Evolutionary conservation across 92 coral and sea anemone species (phyloP).

Genomic region (Desmophyllum pertusum): DNA sequence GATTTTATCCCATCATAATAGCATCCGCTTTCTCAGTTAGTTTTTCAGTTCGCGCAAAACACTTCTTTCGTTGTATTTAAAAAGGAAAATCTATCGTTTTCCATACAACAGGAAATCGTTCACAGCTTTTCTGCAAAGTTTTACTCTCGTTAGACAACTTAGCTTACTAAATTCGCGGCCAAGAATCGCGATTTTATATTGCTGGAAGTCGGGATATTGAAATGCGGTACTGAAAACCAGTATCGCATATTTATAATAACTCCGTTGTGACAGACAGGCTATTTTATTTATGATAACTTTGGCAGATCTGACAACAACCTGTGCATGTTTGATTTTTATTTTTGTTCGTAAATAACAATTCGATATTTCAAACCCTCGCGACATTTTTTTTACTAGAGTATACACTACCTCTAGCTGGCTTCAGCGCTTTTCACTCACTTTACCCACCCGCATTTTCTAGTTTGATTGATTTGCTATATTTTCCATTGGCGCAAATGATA

Average conservation of each 20-base stretch:
- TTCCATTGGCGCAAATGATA: not conserved
- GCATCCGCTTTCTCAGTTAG: constrained; percentile 4
- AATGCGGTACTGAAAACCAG: too few species aligned
- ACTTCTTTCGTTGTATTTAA: constrained; percentile 5
- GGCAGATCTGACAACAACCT: not conserved
- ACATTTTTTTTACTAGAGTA: not conserved
- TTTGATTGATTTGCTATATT: constrained; percentile 12
- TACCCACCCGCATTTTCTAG: not conserved
- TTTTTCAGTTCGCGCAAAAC: not conserved
- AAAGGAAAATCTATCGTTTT: constrained; percentile 20
- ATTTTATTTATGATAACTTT: too few species aligned
- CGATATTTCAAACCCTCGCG: too few species aligned
- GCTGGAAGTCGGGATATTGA: too few species aligned
- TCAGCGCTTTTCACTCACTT: not conserved
- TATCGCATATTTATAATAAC: too few species aligned
- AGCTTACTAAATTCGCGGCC: not conserved
- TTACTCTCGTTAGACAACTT: not conserved
- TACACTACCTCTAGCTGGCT: not conserved
- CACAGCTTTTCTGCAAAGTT: not conserved
- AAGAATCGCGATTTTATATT: not conserved
- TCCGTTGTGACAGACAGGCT: not conserved
- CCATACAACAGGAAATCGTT: constrained; percentile 18
- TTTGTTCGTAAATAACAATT: not conserved
- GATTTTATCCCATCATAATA: not conserved
- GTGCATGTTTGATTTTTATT: not conserved